Conservation (phyloP, 2,888 invertebrate genomes). For the Parapristionchus giblindavisi region DNA sequence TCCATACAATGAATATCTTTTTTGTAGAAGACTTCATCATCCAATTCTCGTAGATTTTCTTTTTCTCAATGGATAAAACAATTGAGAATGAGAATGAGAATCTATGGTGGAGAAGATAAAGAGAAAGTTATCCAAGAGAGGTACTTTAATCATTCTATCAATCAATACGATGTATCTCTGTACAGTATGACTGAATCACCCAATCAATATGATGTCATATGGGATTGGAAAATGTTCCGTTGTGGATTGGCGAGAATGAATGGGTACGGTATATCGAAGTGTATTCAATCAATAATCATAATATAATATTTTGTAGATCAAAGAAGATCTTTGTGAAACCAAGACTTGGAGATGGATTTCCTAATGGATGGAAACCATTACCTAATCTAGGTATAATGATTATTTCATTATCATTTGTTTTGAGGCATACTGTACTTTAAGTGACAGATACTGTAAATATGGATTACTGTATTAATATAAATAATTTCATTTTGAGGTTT, state of each 20-base stretch:
- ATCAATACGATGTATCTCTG: not conserved
- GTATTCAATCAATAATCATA: no score
- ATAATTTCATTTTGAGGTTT: no score
- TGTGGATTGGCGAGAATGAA: no score
- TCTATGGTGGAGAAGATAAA: constrained; percentile 30
- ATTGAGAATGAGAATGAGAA: constrained; percentile 7
- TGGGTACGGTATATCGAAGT: no score
- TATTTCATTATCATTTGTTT: not conserved
- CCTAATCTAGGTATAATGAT: constrained; percentile 3
- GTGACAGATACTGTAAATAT: no score
- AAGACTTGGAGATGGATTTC: no score
- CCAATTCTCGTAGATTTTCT: no score
- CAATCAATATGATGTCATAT: constrained; percentile 1
- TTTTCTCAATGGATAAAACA: constrained; percentile 21
- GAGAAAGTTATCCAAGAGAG: constrained; percentile 13
- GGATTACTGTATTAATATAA: not conserved
- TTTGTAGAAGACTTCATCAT: no score
- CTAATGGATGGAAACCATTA: constrained; percentile 1
- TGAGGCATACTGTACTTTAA: no score
- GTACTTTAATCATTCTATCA: not conserved
- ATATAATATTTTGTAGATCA: no score
- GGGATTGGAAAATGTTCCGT: constrained; percentile 8
- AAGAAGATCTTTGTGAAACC: no score
- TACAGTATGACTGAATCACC: constrained; percentile 15
- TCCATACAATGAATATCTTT: not conserved